Base-by-base conservation (phyloP, 1,140 invertebrate genomes). In the Drosophila athabasca region DNA sequence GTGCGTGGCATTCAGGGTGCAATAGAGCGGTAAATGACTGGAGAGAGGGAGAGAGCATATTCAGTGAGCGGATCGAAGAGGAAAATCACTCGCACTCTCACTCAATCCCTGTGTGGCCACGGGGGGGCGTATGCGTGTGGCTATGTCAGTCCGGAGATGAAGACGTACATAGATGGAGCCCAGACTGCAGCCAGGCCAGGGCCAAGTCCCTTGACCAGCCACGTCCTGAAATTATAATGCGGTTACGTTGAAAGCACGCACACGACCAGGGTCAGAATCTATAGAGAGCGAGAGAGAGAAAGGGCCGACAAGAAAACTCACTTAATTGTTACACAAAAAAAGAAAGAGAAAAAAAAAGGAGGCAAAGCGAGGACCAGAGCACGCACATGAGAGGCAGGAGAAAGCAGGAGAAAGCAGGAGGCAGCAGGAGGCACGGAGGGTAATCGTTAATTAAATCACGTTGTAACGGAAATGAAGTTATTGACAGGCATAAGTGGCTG, bases 391-490 rank as follows among this genome's bases (percentile, higher is more conserved):
- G 4, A 0, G 13, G 8, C 2, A 6, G 9, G 17, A 3, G 22
- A 3, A 6, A 15, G 3, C 9, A 13, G 17, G 17, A 3, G 22
- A 3, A 6, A 15, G 3, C 9, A 13, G 17, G 17, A 19, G 17
- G 17, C 26, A 8, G 8, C n/a, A 2, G 22, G 3, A 8, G 24
- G 5, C 9, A n/a, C 19, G 24, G 35, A 41, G 35, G 58, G 62
- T 88, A 72, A 82, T 87, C 83, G 75, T 87, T 82, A 88, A 87
- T 87, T 88, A 88, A 87, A 87, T 87, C 83, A 87, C 83, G 83
- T 87, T 82, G 79, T 72, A 62, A 57, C 62, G 61, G 70, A 87
- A 87, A 88, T 82, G 54, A 87, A 88, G 78, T 87, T 87, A 87
- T 88, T 82, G 83, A 87, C 83, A 72, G 49, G 62, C 53, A 55